Evolutionary conservation across 2,888 invertebrate species (phyloP), one percentile per base, ranked within the genome.

Genomic region (Latrodectus hesperus): DNA sequence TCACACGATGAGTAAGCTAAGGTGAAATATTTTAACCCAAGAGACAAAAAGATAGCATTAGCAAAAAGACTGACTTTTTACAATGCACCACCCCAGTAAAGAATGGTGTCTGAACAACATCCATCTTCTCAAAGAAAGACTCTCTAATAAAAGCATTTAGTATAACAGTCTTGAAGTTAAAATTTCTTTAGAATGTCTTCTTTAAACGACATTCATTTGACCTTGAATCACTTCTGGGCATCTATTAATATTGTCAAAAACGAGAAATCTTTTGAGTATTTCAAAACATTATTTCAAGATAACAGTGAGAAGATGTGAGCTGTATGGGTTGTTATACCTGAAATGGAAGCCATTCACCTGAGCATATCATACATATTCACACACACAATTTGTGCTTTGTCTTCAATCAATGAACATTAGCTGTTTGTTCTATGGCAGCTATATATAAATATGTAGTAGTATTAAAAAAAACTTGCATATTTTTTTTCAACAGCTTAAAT

Each of bases 301-400:
- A 49, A 79, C 79, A 79, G n/a, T 71, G 70, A 68, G 70, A 38
- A 60, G 60, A 60, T 60, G 14, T 60, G 60, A 72, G 77, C 70
- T 52, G 38, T 75, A 17, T 49, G 55, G 73, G 77, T 10, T 68
- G 67, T 60, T 55, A 75, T 81, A 87, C 86, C 86, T 68, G 86
- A 81, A 87, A 73, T 81, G 86, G 86, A 87, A 87, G 86, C 86
- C 86, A 87, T 76, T 87, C 86, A 87, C 86, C 86, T 87, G 86
- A 87, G 86, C 86, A 77, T 75, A 77, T 87, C 81, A 87, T 87
- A 87, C 81, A 81, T 87, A 81, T 84, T 84, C n/a, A 77, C 79
- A 81, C 79, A 87, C 86, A 60, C 60, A 60, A 10, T 60, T 87
- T 87, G 86, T 87, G 86, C 86, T 79, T 73, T 72, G 72, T 80